Conservation (phyloP, 2,888 invertebrate genomes). For the Drosophila mimetica region DNA sequence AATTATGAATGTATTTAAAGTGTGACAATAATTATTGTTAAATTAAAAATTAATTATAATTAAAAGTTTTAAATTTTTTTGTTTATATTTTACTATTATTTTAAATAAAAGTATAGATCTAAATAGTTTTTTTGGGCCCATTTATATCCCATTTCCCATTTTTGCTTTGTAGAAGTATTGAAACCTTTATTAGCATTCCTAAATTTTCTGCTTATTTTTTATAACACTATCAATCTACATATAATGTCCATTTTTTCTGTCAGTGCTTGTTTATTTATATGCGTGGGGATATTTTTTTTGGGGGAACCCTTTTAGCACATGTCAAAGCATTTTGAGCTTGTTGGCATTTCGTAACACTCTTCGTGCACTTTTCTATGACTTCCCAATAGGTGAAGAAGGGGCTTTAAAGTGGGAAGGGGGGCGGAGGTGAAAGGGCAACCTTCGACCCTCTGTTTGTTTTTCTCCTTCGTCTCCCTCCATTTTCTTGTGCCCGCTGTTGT, state of each 20-base stretch:
- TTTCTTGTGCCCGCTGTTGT: conserved; percentile 37
- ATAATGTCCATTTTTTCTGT: not conserved
- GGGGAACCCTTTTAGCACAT: conserved; percentile 72
- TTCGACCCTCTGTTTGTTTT: conserved; percentile 25
- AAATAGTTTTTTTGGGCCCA: no score
- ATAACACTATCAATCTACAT: no score
- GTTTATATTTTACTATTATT: no score
- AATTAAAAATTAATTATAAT: no score
- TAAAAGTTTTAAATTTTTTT: no score
- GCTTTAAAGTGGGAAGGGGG: not conserved
- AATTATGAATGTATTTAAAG: no score
- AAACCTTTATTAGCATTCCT: no score
- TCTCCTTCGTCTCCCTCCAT: conserved; percentile 11
- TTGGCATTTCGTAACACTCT: conserved; percentile 73
- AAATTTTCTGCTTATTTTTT: no score
- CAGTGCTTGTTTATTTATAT: conserved; percentile 37
- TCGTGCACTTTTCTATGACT: conserved; percentile 62
- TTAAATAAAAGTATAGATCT: no score
- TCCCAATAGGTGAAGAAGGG: conserved; percentile 24
- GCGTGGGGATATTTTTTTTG: conserved; percentile 7
- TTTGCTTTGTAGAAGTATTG: no score
- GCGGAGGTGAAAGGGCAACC: conserved; percentile 26
- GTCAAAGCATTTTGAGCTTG: conserved; percentile 75
- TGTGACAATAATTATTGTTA: no score
- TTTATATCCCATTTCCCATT: no score